Percentiles rank a stretch among this genome's conserved stretches.
Conservation (phyloP, 1,140 invertebrate genomes). For the Nylanderia fulva region DNA sequence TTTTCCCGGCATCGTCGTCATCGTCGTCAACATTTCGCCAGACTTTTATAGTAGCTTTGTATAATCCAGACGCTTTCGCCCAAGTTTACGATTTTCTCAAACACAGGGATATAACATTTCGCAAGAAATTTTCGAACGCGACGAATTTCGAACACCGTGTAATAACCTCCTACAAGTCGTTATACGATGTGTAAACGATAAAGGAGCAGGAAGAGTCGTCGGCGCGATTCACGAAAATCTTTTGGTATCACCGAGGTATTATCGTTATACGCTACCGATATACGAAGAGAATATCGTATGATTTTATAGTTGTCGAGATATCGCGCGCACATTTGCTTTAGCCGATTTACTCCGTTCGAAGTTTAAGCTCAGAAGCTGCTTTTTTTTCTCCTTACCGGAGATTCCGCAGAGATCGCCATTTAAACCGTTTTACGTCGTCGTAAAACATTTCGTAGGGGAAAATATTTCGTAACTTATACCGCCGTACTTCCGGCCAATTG, state of each 20-base stretch:
- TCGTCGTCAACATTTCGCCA: slow-evolving; percentile 29
- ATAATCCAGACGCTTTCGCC: slow-evolving; percentile 20
- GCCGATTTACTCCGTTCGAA: background rate
- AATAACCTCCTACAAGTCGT: slow-evolving; percentile 42
- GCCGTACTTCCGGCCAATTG: background rate
- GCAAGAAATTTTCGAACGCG: slow-evolving; percentile 35
- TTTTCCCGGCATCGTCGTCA: slow-evolving; percentile 6
- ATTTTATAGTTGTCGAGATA: slow-evolving; percentile 46
- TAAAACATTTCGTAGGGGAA: background rate
- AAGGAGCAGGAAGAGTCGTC: background rate
- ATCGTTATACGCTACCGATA: slow-evolving; percentile 35
- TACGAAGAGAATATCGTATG: slow-evolving; percentile 36
- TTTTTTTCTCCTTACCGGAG: background rate
- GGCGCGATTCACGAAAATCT: slow-evolving; percentile 23
- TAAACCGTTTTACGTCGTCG: background rate
- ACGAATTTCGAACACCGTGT: slow-evolving; percentile 39
- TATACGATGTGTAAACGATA: slow-evolving; percentile 26
- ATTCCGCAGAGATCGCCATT: background rate
- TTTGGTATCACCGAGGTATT: slow-evolving; percentile 10
- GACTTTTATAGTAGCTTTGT: slow-evolving; percentile 39
- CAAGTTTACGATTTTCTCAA: slow-evolving; percentile 30
- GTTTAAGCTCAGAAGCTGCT: background rate
- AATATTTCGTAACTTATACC: background rate
- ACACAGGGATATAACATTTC: background rate
- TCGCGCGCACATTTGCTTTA: background rate